phyloP scores from a whole-genome alignment of 2,797 vertebrate species.

The Sarcophilus harrisii region DNA sequence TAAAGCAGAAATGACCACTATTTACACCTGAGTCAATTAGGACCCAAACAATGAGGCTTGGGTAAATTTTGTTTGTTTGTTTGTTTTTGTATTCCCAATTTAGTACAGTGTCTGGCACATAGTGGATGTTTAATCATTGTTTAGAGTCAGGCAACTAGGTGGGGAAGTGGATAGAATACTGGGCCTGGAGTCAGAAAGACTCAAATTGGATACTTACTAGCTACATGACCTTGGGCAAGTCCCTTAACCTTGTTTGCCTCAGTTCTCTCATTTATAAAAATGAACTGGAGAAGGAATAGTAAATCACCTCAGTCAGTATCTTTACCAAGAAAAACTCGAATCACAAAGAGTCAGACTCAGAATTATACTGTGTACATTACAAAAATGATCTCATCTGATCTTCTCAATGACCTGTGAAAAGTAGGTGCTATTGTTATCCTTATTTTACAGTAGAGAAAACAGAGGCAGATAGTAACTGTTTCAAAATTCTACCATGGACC shows the following conservation, averaged over 20 bases:
- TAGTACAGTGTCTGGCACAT: too few relatives aligned
- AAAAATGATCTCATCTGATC: not conserved
- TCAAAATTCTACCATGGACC: not conserved
- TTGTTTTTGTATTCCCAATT: too few relatives aligned
- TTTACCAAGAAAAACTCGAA: not conserved
- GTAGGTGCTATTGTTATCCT: not conserved
- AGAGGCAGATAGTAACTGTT: not conserved
- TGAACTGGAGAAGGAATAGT: not conserved
- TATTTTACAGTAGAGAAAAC: not conserved
- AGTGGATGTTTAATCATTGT: too few relatives aligned
- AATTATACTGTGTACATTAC: not conserved
- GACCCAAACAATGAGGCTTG: too few relatives aligned
- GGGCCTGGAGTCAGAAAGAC: not conserved
- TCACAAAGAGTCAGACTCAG: not conserved
- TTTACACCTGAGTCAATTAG: too few relatives aligned
- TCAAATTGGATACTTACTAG: not conserved
- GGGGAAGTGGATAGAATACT: not conserved
- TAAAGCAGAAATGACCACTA: too few relatives aligned
- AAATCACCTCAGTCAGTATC: not conserved
- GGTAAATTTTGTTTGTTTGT: too few relatives aligned
- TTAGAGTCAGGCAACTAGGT: too few relatives aligned
- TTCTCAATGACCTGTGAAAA: not conserved
- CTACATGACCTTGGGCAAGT: not conserved
- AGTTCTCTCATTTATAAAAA: not conserved
- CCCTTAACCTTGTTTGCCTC: not conserved